Evolutionary conservation across 2,797 vertebrate genomes (phyloP).

Genomic region (Falco columbarius): DNA sequence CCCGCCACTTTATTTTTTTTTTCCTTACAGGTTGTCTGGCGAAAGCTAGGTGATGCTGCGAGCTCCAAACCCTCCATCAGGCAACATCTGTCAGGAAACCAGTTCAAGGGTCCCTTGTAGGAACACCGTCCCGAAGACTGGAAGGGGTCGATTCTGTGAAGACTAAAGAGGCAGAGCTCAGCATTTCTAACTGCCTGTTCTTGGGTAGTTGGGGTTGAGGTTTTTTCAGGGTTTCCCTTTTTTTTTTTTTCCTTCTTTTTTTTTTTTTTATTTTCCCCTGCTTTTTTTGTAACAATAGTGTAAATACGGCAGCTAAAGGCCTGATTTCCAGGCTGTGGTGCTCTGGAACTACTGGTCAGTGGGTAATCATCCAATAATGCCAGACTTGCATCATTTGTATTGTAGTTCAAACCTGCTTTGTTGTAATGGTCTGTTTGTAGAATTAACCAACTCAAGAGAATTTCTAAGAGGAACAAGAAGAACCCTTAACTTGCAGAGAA

Average conservation of each 20-base stretch:
- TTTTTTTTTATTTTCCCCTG: not conserved
- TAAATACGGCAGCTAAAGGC: conserved; percentile 77
- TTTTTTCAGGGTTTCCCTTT: conserved; percentile 31
- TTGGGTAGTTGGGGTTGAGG: conserved; percentile 7
- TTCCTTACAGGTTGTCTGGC: conserved; percentile 91
- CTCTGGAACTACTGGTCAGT: conserved; percentile 60
- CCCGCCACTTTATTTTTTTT: not conserved
- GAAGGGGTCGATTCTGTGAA: conserved; percentile 32
- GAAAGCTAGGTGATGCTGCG: conserved; percentile 93
- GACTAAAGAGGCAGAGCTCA: conserved; percentile 41
- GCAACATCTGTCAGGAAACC: conserved; percentile 96
- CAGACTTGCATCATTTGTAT: conserved; percentile 69
- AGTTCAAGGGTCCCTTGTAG: conserved; percentile 97
- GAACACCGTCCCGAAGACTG: not conserved
- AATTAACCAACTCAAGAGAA: conserved; percentile 45
- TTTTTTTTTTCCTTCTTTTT: not conserved
- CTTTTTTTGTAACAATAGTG: conserved; percentile 63
- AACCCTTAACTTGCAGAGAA: not conserved
- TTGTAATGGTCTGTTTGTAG: conserved; percentile 69
- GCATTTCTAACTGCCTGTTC: conserved; percentile 31
- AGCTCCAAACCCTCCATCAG: conserved; percentile 94
- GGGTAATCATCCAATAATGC: conserved; percentile 55
- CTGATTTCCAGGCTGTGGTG: conserved; percentile 55
- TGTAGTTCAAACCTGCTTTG: conserved; percentile 66
- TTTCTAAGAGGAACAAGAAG: conserved; percentile 55